Percentiles rank a stretch among this genome's conserved stretches.
Conservation (phyloP, 2,797 vertebrate species). For the Argya squamiceps region DNA sequence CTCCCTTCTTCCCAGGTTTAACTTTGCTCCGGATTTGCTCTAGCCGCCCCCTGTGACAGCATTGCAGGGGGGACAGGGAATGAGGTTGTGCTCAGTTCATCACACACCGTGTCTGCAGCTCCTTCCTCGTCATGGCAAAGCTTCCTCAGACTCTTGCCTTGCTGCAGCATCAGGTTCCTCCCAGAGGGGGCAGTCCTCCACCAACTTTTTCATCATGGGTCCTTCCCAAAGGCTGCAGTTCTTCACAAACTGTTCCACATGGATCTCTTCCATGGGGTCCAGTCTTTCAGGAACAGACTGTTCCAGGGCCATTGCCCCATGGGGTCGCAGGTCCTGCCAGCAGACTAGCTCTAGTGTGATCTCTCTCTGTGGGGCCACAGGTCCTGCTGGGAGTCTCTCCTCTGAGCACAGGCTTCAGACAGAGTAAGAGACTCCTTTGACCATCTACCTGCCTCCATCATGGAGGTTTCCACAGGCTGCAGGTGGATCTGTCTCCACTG, state of each 20-base stretch:
- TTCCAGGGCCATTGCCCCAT: background rate
- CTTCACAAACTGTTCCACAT: background rate
- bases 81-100: background rate
- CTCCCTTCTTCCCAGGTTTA: background rate
- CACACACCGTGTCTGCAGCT: background rate
- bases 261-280: background rate
- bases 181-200: background rate
- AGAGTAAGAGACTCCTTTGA: background rate
- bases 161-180: background rate
- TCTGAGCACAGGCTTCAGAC: background rate
- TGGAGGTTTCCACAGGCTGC: background rate
- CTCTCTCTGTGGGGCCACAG: background rate
- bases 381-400: background rate
- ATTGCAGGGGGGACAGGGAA: background rate
- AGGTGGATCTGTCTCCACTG: background rate
- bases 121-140: fast-evolving
- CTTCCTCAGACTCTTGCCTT: background rate
- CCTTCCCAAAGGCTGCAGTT: background rate
- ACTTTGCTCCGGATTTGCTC: background rate
- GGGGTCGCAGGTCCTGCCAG: background rate
- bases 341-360: background rate
- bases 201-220: background rate
- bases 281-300: background rate
- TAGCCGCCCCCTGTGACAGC: background rate
- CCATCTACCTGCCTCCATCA: background rate